phyloP scores from a whole-genome alignment of 2,888 invertebrate genomes.

The Acanthacorydalis orientalis region DNA sequence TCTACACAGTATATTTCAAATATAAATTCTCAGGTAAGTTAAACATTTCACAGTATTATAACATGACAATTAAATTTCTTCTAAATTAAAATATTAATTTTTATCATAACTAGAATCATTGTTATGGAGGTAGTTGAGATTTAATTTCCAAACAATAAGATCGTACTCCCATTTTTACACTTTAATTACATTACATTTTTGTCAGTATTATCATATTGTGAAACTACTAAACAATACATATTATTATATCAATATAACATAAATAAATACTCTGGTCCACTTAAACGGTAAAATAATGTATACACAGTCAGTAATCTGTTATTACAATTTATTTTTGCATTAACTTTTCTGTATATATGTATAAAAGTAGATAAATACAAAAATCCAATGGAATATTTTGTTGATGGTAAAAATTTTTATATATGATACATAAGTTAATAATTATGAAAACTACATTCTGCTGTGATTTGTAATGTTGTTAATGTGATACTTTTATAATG shows the following conservation, averaged over 20 bases:
- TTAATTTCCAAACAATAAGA: too few species aligned
- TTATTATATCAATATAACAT: not conserved
- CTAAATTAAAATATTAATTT: too few species aligned
- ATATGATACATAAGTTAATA: not conserved
- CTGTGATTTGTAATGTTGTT: not conserved
- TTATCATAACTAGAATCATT: too few species aligned
- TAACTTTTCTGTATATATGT: slow-evolving; percentile 10
- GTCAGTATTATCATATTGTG: not conserved
- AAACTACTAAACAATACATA: not conserved
- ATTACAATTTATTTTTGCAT: not conserved
- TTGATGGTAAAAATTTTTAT: not conserved
- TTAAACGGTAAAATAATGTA: slow-evolving; percentile 1
- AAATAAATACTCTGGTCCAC: slow-evolving; percentile 1
- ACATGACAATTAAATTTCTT: too few species aligned
- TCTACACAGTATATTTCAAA: too few species aligned
- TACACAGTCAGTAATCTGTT: slow-evolving; percentile 1
- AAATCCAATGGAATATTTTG: not conserved
- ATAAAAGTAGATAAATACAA: slow-evolving; percentile 17
- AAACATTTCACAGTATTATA: too few species aligned
- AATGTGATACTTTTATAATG: too few species aligned
- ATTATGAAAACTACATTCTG: not conserved
- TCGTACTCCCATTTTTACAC: not conserved
- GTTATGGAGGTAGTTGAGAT: too few species aligned
- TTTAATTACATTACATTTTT: not conserved
- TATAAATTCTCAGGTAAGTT: too few species aligned